These are phyloP conservation scores for Proisotoma minuta DNA, from an alignment of 2,888 invertebrate genomes.

Conservation along the genomic window DNA sequence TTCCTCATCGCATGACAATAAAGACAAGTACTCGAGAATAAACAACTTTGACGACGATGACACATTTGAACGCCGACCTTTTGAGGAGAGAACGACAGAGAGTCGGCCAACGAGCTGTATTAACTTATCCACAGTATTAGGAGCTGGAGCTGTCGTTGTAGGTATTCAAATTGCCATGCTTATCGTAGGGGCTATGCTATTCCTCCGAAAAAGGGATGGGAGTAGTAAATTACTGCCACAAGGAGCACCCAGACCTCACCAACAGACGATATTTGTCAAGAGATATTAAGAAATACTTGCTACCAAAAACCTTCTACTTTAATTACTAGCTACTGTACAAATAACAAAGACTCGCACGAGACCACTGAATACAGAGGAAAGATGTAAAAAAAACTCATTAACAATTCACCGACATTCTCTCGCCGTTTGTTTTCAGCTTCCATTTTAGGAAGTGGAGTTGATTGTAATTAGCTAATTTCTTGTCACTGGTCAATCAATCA, in stretches of 20 bases:
- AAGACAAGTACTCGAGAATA: conserved; percentile 26
- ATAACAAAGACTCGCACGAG: conserved; percentile 4
- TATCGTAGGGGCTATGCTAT: conserved; percentile 79
- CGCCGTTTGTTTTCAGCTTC: background rate
- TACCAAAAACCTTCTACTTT: background rate
- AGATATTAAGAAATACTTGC: conserved; percentile 39
- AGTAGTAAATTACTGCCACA: conserved; percentile 54
- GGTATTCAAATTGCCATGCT: conserved; percentile 72
- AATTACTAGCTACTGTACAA: conserved; percentile 7
- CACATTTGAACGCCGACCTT: conserved; percentile 28
- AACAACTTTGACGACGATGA: conserved; percentile 14
- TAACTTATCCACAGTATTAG: conserved; percentile 73
- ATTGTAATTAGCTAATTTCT: background rate
- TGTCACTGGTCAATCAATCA: background rate
- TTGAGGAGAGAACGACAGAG: conserved; percentile 37
- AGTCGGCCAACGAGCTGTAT: conserved; percentile 59
- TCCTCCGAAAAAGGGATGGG: conserved; percentile 69
- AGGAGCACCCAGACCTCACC: conserved; percentile 80
- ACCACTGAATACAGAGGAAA: background rate
- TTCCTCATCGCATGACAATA: conserved; percentile 13
- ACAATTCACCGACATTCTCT: background rate
- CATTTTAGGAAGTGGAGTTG: background rate
- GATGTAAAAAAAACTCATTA: background rate
- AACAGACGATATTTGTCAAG: conserved; percentile 53
- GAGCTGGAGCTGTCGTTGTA: conserved; percentile 78